Evolutionary conservation across 2,888 invertebrate genomes (phyloP), one percentile per base, ranked within the genome.

Genomic region (Caenorhabditis wallacei): DNA sequence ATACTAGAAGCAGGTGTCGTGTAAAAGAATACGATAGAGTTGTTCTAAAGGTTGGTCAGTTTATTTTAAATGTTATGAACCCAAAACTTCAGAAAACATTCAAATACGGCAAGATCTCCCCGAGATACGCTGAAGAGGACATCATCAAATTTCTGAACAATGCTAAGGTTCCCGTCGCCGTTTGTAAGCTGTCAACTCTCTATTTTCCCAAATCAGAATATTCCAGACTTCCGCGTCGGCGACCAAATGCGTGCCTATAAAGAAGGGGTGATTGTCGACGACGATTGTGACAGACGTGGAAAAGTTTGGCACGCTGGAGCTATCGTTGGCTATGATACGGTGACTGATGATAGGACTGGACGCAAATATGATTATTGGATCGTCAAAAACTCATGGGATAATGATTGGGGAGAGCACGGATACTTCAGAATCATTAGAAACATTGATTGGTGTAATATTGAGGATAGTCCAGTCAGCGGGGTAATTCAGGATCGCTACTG

Each of bases 351-450:
- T n/a, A n/a, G n/a, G 1, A 43, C 48, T 5, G 80, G 80, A 37
- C 20, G 74, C 13, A 10, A 7, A 7, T 35, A 63, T 30, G 20
- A 69, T 16, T 80, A 80, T 56, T 80, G 80, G 80, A 74, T 80
- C 16, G 22, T 80, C 18, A 68, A 71, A 16, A 80, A 80, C 53
- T 80, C 80, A 1, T 80, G 80, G 80, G 63, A 61, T 20, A 8
- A 51, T n/a, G 74, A 80, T 48, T 80, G 80, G 80, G 80, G 68
- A 37, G 80, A 80, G 26, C 26, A 46, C 18, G 80, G 80, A 7
- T 80, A 74, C 22, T 35, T 80, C 24, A 26, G 57, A 13, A 37
- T 80, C 0, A 46, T 61, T 24, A 24, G 74, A 26, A 54, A 54
- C n/a, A 20, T 16, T 0, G 37, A 80, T 61, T 80, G 80, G 80